Conservation (phyloP, 1,140 invertebrate genomes). For the Ips nitidus region DNA sequence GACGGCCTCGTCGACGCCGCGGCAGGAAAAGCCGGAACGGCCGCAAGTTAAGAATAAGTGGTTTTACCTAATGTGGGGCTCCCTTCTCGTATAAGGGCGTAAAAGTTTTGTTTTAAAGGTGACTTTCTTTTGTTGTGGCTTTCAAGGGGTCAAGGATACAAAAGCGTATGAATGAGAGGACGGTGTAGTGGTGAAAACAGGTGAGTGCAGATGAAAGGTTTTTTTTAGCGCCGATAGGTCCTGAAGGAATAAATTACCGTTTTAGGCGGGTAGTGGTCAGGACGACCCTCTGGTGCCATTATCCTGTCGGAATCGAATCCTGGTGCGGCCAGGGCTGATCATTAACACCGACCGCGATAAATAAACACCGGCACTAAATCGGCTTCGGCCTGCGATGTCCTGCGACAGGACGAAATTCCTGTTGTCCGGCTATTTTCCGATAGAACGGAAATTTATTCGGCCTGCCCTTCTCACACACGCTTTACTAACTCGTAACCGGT, state of each 20-base stretch:
- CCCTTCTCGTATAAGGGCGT: slow-evolving; percentile 24
- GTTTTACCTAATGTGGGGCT: slow-evolving; percentile 31
- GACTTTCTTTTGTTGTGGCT: slow-evolving; percentile 23
- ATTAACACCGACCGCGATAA: slow-evolving; percentile 37
- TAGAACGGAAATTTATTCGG: slow-evolving; percentile 12
- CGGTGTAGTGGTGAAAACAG: too few species aligned
- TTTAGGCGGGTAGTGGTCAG: not conserved
- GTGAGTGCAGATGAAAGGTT: too few species aligned
- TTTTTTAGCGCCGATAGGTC: not conserved
- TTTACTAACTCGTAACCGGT: too few species aligned
- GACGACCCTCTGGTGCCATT: slow-evolving; percentile 16
- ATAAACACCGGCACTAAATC: slow-evolving; percentile 35
- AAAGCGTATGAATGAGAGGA: too few species aligned
- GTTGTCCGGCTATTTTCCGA: slow-evolving; percentile 11
- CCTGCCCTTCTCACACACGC: too few species aligned
- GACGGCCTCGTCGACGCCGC: not conserved
- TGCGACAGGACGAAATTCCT: slow-evolving; percentile 25
- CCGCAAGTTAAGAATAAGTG: slow-evolving; percentile 34
- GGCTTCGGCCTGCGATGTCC: slow-evolving; percentile 21
- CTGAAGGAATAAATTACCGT: slow-evolving; percentile 27
- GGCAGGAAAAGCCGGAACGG: slow-evolving; percentile 14
- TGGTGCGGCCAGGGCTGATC: slow-evolving; percentile 25
- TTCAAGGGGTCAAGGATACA: slow-evolving; percentile 20
- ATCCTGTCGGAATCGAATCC: slow-evolving; percentile 29
- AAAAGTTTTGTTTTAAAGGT: slow-evolving; percentile 32